Conservation (phyloP, 2,113 vertebrate species). For the Pristiophorus japonicus region DNA sequence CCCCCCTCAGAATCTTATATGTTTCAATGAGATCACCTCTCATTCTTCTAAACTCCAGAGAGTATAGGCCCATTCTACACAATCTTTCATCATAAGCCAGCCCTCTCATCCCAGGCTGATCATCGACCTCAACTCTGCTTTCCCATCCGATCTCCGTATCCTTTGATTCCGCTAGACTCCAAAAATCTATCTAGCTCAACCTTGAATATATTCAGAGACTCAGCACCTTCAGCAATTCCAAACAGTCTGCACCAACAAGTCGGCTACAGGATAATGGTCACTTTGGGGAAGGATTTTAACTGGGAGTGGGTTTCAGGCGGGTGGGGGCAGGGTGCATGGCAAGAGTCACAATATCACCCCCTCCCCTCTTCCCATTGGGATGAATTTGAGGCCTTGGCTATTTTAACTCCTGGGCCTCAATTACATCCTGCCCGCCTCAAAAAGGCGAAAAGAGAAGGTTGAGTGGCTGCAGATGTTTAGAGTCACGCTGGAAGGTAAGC, state of each 20-base stretch:
- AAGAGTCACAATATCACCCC: background rate
- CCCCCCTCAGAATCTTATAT: no score
- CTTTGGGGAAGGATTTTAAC: background rate
- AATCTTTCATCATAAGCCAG: no score
- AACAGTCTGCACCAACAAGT: background rate
- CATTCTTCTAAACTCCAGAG: no score
- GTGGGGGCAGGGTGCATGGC: no score
- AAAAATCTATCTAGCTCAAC: no score
- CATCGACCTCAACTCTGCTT: no score
- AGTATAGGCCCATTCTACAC: no score
- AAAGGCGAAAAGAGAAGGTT: background rate
- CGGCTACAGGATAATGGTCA: background rate
- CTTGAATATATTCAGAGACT: no score
- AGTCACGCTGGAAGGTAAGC: background rate
- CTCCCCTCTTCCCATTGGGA: background rate
- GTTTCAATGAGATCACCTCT: no score
- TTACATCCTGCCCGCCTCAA: background rate
- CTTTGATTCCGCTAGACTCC: no score
- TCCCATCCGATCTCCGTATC: no score
- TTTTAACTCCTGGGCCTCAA: background rate
- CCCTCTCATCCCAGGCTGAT: no score
- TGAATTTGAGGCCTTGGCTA: background rate
- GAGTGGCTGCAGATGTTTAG: background rate
- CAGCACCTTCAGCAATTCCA: background rate
- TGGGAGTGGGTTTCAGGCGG: background rate